Conservation (phyloP, 92 coral and sea anemone genomes). For the Porites rus region DNA sequence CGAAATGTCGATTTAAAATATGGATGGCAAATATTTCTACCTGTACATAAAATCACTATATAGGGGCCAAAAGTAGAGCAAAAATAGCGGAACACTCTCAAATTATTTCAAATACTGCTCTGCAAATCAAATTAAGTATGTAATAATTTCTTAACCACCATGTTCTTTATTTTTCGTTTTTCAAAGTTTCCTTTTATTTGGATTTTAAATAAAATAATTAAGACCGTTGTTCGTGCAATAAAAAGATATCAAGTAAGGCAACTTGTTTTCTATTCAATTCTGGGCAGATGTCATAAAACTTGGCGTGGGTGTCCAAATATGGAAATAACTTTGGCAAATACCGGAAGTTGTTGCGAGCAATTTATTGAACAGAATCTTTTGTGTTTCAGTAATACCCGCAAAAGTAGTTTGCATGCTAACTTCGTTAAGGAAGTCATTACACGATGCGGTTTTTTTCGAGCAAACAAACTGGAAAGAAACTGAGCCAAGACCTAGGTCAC, state of each 20-base stretch:
- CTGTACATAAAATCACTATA: slow-evolving; percentile 2
- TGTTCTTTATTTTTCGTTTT: background rate
- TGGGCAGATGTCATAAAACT: slow-evolving; percentile 17
- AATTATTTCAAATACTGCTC: background rate
- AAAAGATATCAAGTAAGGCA: background rate
- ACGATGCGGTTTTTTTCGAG: slow-evolving; percentile 9
- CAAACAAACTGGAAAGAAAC: background rate
- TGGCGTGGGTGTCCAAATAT: slow-evolving; percentile 36
- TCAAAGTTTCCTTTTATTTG: background rate
- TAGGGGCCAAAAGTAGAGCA: background rate
- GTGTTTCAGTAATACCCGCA: background rate
- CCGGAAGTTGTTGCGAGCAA: slow-evolving; percentile 37
- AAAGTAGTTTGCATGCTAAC: slow-evolving; percentile 5
- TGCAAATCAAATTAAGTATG: background rate
- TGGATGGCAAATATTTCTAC: background rate
- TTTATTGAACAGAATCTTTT: background rate
- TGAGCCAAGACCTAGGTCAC: background rate
- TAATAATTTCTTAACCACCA: background rate
- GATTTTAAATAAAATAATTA: slow-evolving; percentile 1
- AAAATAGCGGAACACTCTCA: too few relatives aligned
- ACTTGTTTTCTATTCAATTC: background rate
- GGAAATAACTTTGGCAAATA: slow-evolving; percentile 23
- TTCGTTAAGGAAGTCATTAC: slow-evolving; percentile 19
- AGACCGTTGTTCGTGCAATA: background rate
- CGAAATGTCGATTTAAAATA: slow-evolving; percentile 3